Conservation (phyloP, 2,113 vertebrate species). For the Pseudois nayaur region DNA sequence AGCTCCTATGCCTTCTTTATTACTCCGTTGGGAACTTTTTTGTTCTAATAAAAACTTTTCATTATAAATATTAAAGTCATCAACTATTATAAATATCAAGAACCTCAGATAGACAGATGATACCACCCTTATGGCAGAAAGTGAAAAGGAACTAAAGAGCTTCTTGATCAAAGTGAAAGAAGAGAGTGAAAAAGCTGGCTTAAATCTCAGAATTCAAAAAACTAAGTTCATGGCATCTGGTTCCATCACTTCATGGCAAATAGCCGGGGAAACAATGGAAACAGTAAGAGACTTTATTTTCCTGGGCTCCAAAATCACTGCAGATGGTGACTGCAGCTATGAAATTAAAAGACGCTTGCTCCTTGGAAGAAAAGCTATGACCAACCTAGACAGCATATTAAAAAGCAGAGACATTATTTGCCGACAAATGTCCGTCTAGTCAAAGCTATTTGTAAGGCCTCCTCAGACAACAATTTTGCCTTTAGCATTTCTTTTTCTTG, state of each 20-base stretch:
- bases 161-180: neutral
- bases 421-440: rapidly evolving
- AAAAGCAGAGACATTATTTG: neutral
- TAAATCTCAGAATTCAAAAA: neutral
- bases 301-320: neutral
- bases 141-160: neutral
- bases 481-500: neutral
- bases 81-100: neutral
- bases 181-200: neutral
- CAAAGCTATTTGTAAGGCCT: neutral
- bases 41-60: neutral
- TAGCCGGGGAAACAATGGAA: neutral
- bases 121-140: neutral
- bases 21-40: neutral
- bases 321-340: neutral
- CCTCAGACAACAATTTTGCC: neutral
- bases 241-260: neutral
- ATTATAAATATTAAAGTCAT: neutral
- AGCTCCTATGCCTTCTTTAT: neutral
- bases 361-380: neutral
- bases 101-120: neutral
- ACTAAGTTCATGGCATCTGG: neutral
- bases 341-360: neutral
- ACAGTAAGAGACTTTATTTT: neutral
- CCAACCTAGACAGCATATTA: neutral